Evolutionary conservation across 2,888 invertebrate species (phyloP).

Genomic region (Sinohyriopsis cumingii): DNA sequence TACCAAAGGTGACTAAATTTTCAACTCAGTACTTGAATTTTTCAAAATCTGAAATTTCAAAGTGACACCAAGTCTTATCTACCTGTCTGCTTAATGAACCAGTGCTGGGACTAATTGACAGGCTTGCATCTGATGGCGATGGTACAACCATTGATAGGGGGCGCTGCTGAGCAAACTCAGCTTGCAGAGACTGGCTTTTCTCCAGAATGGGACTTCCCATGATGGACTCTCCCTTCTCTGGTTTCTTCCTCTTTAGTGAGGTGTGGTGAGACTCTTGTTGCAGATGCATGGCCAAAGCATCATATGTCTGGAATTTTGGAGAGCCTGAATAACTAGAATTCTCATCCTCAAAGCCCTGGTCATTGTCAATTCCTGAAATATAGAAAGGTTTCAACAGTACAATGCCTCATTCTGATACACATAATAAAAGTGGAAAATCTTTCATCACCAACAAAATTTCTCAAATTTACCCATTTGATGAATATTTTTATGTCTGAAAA

Average conservation of each 20-base stretch:
- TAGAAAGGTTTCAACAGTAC: neutral
- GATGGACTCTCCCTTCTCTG: slow-evolving; percentile 43
- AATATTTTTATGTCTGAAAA: too few species aligned
- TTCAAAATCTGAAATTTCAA: too few species aligned
- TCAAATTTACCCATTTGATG: too few species aligned
- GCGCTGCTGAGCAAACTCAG: slow-evolving; percentile 71
- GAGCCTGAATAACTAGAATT: slow-evolving; percentile 61
- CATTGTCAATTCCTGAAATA: slow-evolving; percentile 28
- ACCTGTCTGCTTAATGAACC: slow-evolving; percentile 68
- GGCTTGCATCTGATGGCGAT: slow-evolving; percentile 68
- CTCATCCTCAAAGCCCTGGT: slow-evolving; percentile 68
- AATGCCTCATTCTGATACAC: too few species aligned
- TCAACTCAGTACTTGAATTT: neutral
- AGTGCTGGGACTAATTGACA: slow-evolving; percentile 63
- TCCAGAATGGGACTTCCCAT: slow-evolving; percentile 74
- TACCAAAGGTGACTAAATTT: too few species aligned
- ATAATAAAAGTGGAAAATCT: too few species aligned
- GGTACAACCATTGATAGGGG: slow-evolving; percentile 71
- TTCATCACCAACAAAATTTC: too few species aligned
- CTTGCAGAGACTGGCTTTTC: slow-evolving; percentile 68
- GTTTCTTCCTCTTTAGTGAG: slow-evolving; percentile 74
- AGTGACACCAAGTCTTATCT: slow-evolving; percentile 3
- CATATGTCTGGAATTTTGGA: slow-evolving; percentile 42
- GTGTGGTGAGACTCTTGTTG: slow-evolving; percentile 73
- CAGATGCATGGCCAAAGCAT: slow-evolving; percentile 18